Base-by-base conservation (phyloP, 2,113 vertebrate genomes). In the Eurystomus gularis region DNA sequence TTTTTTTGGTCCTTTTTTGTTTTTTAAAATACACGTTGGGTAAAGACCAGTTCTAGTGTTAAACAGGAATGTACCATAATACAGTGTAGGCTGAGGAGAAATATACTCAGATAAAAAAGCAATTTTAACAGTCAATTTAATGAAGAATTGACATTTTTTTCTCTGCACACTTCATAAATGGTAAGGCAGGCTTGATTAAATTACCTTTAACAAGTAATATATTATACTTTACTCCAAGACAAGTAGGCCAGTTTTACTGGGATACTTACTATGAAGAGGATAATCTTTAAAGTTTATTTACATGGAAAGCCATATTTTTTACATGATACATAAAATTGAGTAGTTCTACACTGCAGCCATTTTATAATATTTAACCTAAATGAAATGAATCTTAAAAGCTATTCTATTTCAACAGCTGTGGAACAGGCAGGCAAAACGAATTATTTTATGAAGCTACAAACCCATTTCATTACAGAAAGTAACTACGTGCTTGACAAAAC, bases 181-280 rank as follows among this genome's bases (percentile, higher is more conserved):
- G 80, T 80, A 83, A 82, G 72, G 79, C 57, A 94, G 49, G 58
- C 64, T 96, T 93, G 64, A 94, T 94, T 96, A 94, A 96, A 79
- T 90, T 91, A 94, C 88, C 85, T 94, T 95, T 90, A 96, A 87
- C 82, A 75, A 94, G 88, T 66, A 97, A 96, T 96, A 97, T 96
- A 97, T 97, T 96, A 96, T 54, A 87, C 88, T 97, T 95, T 88
- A 96, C 46, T 96, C 93, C 86, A 95, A 92, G 76, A 94, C 91
- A 96, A 96, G 75, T 44, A 96, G 93, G 92, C 76, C 97, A 97
- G 96, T 96, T 97, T 98, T 96, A 97, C 96, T 97, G 95, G 93
- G 58, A 96, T 95, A 95, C 86, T 96, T 88, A 94, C 90, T 82
- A 78, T 62, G 89, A 96, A 57, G 72, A 94, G 13, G 68, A 93